Evolutionary conservation across 2,888 invertebrate species (phyloP).

Genomic region (Ceramica pisi): DNA sequence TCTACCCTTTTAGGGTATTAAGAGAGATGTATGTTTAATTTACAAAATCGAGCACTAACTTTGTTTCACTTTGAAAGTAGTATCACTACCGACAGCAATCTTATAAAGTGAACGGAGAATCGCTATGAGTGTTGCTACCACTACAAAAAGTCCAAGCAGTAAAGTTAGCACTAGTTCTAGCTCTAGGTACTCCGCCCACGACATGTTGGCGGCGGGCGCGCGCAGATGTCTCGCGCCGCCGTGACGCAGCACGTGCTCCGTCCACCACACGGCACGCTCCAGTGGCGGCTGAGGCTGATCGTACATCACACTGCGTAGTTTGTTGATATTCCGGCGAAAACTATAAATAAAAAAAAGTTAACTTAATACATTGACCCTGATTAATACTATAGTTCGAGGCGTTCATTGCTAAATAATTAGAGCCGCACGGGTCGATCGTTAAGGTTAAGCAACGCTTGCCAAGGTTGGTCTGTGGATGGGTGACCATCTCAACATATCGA

Average conservation of each 20-base stretch:
- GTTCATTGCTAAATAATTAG: no score
- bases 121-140: not conserved
- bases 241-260: constrained; percentile 84
- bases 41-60: constrained; percentile 4
- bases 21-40: not conserved
- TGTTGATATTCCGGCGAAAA: constrained; percentile 25
- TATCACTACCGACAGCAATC: not conserved
- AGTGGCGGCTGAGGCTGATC: constrained; percentile 5
- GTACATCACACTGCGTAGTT: constrained; percentile 8
- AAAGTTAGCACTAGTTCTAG: constrained; percentile 68
- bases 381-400: no score
- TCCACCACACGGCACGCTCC: constrained; percentile 73
- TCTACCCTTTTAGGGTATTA: not conserved
- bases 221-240: constrained; percentile 79
- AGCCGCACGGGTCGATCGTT: no score
- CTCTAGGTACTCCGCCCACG: constrained; percentile 71
- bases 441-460: no score
- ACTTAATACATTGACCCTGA: no score
- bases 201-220: constrained; percentile 71
- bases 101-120: constrained; percentile 14
- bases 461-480: no score
- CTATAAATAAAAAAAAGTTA: constrained; percentile 14
- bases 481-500: no score
- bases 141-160: not conserved
- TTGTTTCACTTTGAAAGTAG: constrained; percentile 11